Base-by-base conservation (phyloP, 2,888 invertebrate genomes). In the Helobdella robusta region DNA sequence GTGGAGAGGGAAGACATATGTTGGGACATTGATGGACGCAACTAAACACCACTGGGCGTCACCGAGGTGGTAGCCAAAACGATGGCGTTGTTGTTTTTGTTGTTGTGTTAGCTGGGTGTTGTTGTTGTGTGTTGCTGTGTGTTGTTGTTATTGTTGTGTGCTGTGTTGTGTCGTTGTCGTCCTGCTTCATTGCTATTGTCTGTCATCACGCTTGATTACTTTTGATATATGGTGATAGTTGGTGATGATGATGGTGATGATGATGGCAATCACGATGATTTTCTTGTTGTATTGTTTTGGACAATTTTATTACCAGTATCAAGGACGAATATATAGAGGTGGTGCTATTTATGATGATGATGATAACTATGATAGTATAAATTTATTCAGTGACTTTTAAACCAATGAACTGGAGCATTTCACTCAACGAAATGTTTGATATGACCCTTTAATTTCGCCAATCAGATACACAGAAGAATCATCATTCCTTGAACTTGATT, bases 21-120 rank as follows among this genome's bases (percentile, higher is more conserved):
- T 97, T 63, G 95, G 97, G 67, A 95, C 95, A 34, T 82, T 97
- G 72, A 82, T 97, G 75, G 97, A 97, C 82, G 93, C 93, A 80
- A 94, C 95, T 71, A 86, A 90, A 75, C 93, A 94, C 82, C 93
- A 95, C 80, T 97, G 95, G 94, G 94, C 94, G 71, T 94, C 95
- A 69, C 94, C 95, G 40, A 74, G 77, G 67, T 68, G n/a, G n/a
- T n/a, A n/a, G n/a, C n/a, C n/a, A n/a, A n/a, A 40, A 40, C 40
- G 15, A 40, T 40, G 40, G 8, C 40, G 40, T 40, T 15, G 15
- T 40, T 15, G 40, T 40, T 15, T 8, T 40, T 15, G 40, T 40
- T 15, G 15, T 8, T 15, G 40, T 40, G 8, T 40, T 40, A 40
- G 40, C 11, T 40, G 40, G 40, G 15, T 40, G 40, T 40, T 40